Percentiles rank a stretch among this genome's conserved stretches.
phyloP scores from a whole-genome alignment of 1,140 invertebrate genomes.

The Eupeodes corollae region DNA sequence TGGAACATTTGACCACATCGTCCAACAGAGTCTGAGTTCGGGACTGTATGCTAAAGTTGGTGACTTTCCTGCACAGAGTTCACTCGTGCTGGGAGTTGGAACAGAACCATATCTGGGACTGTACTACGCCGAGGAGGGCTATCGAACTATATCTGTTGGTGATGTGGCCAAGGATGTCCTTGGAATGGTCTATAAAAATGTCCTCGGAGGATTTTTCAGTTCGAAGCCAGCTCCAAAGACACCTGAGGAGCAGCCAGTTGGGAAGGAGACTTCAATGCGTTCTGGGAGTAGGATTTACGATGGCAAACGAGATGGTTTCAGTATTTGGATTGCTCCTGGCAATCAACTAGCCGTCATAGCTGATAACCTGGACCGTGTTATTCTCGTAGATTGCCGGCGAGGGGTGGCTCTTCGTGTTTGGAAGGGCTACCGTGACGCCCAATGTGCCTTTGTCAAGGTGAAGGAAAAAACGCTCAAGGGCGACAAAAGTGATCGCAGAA shows the following conservation, averaged over 20 bases:
- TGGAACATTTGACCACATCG: slow-evolving; percentile 76
- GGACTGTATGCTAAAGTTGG: slow-evolving; percentile 46
- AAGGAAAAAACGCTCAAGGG: slow-evolving; percentile 33
- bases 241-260: slow-evolving; percentile 20
- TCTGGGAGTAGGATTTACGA: slow-evolving; percentile 79
- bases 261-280: slow-evolving; percentile 51
- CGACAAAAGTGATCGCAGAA: slow-evolving; percentile 33
- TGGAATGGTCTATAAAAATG: slow-evolving; percentile 54
- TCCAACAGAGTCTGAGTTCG: slow-evolving; percentile 39
- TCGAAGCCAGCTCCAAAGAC: slow-evolving; percentile 9
- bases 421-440: slow-evolving; percentile 90
- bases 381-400: slow-evolving; percentile 67
- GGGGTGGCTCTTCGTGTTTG: slow-evolving; percentile 76
- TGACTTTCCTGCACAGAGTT: slow-evolving; percentile 62
- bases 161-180: slow-evolving; percentile 81
- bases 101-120: slow-evolving; percentile 75
- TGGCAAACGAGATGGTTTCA: slow-evolving; percentile 57
- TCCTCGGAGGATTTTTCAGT: slow-evolving; percentile 24
- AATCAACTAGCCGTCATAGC: slow-evolving; percentile 66
- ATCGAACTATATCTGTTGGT: slow-evolving; percentile 57
- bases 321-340: slow-evolving; percentile 65
- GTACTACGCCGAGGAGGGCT: slow-evolving; percentile 80
- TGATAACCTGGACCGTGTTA: slow-evolving; percentile 77
- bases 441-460: slow-evolving; percentile 70
- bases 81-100: slow-evolving; percentile 68